Base-by-base conservation (phyloP, 2,888 invertebrate genomes). In the Dysmachus trigonus region DNA sequence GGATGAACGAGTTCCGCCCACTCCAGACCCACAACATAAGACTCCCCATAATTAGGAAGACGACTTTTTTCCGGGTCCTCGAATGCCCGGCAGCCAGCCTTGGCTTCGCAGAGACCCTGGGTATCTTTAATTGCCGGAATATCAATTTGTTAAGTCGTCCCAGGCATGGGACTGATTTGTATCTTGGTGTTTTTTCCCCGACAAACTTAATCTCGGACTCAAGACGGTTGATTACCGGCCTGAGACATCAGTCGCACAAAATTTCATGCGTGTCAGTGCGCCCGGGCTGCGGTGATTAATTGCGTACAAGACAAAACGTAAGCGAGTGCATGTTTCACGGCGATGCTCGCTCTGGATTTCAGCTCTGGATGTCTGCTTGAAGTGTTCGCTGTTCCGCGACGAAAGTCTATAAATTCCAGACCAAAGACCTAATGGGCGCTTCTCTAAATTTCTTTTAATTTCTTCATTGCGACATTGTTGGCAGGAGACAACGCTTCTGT, bases 111-210 rank as follows among this genome's bases (percentile, higher is more conserved):
- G 35, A 79, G 15, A 13, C 38, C 51, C 47, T 51, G 27, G 4
- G 22, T 41, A 51, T 51, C 79, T 79, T 79, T 79, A 79, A 79
- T 79, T 79, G 31, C 79, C 51, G 51, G 79, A 79, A 79, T 62
- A 62, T 62, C 62, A 62, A 62, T 79, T 79, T 79, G 79, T 79
- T 79, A 47, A 27, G 22, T 47, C n/a, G 53, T 15, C 7, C 7
- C 47, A 18, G 51, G 22, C n/a, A 76, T 22, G 62, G 62, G 27
- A 62, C 62, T 62, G 74, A 74, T 74, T 74, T 74, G 74, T 74
- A 74, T 33, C 33, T 74, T 15, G 15, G 18, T 13, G 33, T 13
- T 73, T 27, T 73, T 74, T 33, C 33, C 18, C 35, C n/a, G 15
- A 7, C 13, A 31, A 18, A 74, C 30, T 74, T 35, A 35, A 35